Evolutionary conservation across 2,113 vertebrate genomes (phyloP).

Genomic region (Nothoprocta perdicaria): DNA sequence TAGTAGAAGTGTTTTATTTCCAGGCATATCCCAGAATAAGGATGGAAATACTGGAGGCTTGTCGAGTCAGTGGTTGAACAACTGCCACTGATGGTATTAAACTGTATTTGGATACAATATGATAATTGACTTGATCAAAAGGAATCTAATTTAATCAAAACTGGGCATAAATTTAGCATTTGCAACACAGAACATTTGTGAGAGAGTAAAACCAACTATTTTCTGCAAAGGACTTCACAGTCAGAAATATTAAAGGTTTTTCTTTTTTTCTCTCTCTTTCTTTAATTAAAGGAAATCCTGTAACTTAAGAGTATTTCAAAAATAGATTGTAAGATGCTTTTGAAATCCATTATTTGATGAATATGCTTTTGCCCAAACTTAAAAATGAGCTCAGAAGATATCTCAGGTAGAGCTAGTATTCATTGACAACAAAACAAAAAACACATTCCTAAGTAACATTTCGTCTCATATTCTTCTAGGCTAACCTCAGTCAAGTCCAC

Average conservation of each 20-base stretch:
- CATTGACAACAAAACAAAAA: neutral
- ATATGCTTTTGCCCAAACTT: rapidly evolving
- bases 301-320: neutral
- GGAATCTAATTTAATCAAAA: neutral
- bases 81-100: neutral
- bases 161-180: neutral
- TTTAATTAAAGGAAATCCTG: neutral
- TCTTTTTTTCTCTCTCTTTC: neutral
- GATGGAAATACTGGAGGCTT: neutral
- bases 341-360: neutral
- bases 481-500: neutral
- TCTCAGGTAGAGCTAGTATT: neutral
- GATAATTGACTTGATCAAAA: neutral
- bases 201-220: neutral
- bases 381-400: rapidly evolving
- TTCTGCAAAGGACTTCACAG: neutral
- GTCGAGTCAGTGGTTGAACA: neutral
- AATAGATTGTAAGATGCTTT: neutral
- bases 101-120: neutral
- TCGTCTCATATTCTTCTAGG: neutral
- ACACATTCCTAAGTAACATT: neutral
- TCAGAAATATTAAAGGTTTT: neutral
- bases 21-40: neutral
- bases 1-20: neutral
- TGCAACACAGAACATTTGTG: neutral